Percentiles rank a stretch among this genome's conserved stretches.
Conservation (phyloP, 1,140 invertebrate genomes). For the Drosophila tani region DNA sequence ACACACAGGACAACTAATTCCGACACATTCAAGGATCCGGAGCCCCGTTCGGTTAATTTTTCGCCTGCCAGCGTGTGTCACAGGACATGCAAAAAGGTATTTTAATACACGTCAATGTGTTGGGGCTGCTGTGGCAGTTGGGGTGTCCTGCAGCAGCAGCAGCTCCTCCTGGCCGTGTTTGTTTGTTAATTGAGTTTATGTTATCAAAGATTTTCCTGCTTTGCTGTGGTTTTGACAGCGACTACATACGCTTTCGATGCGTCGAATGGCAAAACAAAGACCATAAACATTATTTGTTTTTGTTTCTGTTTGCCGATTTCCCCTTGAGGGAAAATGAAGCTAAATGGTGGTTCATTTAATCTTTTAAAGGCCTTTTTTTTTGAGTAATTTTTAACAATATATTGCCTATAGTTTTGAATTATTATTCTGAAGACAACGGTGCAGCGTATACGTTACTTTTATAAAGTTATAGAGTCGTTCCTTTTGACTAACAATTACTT, state of each 20-base stretch:
- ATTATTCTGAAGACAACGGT: background rate
- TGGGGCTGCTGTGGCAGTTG: background rate
- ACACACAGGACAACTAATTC: constrained; percentile 14
- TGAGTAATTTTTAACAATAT: background rate
- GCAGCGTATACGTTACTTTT: background rate
- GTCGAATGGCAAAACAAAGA: constrained; percentile 1
- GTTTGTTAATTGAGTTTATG: constrained; percentile 53
- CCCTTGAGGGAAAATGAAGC: background rate
- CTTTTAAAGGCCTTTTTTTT: background rate
- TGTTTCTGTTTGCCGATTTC: background rate
- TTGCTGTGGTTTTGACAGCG: constrained; percentile 51
- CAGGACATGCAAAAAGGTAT: constrained; percentile 47
- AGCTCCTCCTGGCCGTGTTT: constrained; percentile 13
- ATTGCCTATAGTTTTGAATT: background rate
- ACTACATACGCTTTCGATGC: background rate
- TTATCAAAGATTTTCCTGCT: constrained; percentile 41
- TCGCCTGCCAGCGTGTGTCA: constrained; percentile 6
- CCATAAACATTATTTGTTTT: constrained; percentile 18
- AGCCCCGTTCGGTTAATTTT: constrained; percentile 35
- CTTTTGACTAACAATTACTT: background rate
- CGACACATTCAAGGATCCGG: constrained; percentile 19
- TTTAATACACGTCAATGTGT: constrained; percentile 47
- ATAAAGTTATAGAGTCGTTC: background rate
- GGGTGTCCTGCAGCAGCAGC: constrained; percentile 1
- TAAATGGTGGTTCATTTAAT: background rate